phyloP scores from a whole-genome alignment of 2,797 vertebrate species.

The Hozukius guyotensis region DNA sequence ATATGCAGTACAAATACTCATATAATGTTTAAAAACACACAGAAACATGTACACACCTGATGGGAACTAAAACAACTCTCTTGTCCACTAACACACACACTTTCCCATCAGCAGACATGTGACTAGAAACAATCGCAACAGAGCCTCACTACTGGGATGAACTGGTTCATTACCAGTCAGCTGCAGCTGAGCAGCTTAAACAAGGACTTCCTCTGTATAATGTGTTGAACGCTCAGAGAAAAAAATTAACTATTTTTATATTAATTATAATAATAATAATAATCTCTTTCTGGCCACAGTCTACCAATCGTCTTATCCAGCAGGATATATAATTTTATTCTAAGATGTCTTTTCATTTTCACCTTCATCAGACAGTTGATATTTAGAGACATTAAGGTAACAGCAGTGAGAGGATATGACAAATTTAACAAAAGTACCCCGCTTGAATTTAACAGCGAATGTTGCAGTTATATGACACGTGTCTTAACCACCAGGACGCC shows the following conservation, averaged over 20 bases:
- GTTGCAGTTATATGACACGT: no score
- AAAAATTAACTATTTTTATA: neutral
- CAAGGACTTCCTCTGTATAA: neutral
- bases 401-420: no score
- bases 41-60: neutral
- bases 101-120: slow-evolving; percentile 28
- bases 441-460: no score
- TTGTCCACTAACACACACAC: neutral
- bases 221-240: neutral
- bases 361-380: no score
- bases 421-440: no score
- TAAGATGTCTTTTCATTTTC: no score
- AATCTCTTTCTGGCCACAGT: no score
- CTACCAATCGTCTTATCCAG: no score
- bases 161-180: neutral
- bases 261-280: no score
- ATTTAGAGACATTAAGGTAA: no score
- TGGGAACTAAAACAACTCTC: neutral
- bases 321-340: no score
- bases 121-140: slow-evolving; percentile 19
- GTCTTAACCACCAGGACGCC: no score
- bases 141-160: neutral
- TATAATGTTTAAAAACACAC: neutral
- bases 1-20: neutral
- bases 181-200: neutral